Percentiles rank a stretch among this genome's conserved stretches.
Evolutionary conservation across 2,888 invertebrate genomes (phyloP).

Genomic region (Hypomecis punctinalis): DNA sequence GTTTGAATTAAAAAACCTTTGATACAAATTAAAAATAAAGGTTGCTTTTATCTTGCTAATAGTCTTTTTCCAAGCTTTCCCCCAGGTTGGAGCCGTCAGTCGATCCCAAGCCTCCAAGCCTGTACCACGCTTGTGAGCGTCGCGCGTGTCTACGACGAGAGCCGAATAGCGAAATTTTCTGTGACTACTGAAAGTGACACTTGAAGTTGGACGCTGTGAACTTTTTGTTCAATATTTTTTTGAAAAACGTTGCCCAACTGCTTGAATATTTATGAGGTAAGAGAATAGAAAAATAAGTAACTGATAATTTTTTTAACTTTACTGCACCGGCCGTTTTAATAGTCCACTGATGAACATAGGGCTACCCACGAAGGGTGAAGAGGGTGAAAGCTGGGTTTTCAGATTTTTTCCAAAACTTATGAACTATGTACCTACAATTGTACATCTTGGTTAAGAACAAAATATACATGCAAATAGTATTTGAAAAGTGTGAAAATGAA

Average conservation of each 20-base stretch:
- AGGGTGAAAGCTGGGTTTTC: no score
- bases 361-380: no score
- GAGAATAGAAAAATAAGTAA: background rate
- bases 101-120: slow-evolving; percentile 28
- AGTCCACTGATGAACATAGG: no score
- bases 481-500: no score
- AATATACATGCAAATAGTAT: no score
- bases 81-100: slow-evolving; percentile 30
- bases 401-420: no score
- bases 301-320: no score
- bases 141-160: slow-evolving; percentile 5
- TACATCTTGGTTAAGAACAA: no score
- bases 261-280: slow-evolving; percentile 21
- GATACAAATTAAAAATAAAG: no score
- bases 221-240: slow-evolving; percentile 1
- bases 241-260: background rate
- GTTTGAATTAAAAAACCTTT: no score
- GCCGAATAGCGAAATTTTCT: slow-evolving; percentile 1
- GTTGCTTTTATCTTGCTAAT: background rate
- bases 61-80: background rate
- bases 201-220: slow-evolving; percentile 16
- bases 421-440: no score
- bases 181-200: slow-evolving; percentile 7
- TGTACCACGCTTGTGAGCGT: slow-evolving; percentile 27
- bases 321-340: no score